phyloP scores from a whole-genome alignment of 2,888 invertebrate genomes.

The Agrilus mali region DNA sequence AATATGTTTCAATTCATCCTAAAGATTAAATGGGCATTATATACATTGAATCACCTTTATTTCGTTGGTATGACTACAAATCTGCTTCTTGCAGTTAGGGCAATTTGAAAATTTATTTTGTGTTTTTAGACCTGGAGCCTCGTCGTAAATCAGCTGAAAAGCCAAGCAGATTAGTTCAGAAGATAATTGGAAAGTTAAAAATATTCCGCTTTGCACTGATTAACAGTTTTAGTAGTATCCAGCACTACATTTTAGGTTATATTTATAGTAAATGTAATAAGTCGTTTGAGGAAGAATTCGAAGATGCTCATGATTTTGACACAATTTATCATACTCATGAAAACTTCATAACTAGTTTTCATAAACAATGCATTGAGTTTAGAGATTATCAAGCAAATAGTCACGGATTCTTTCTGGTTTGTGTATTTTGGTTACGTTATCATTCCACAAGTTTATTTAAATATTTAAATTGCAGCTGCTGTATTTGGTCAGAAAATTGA shows the following conservation, averaged over 20 bases:
- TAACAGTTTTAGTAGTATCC: constrained; percentile 25
- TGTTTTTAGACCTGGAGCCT: constrained; percentile 21
- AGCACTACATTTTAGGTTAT: constrained; percentile 29
- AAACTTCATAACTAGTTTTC: constrained; percentile 24
- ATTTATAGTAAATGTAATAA: constrained; percentile 20
- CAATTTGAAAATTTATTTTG: neutral
- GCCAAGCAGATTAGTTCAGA: constrained; percentile 5
- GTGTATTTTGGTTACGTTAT: constrained; percentile 7
- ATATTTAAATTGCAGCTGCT: constrained; percentile 22
- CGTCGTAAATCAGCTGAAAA: constrained; percentile 8
- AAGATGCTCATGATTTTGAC: constrained; percentile 26
- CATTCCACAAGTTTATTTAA: constrained; percentile 1
- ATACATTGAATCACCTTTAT: constrained; percentile 25
- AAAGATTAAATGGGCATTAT: constrained; percentile 30
- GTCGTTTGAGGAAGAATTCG: constrained; percentile 26
- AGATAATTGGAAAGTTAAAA: constrained; percentile 15
- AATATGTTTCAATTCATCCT: constrained; percentile 28
- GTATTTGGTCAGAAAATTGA: constrained; percentile 22
- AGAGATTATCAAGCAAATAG: constrained; percentile 17
- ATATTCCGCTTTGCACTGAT: constrained; percentile 24
- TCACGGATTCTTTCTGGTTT: constrained; percentile 23
- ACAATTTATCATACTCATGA: constrained; percentile 24
- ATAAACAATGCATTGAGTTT: constrained; percentile 16
- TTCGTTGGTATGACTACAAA: constrained; percentile 27
- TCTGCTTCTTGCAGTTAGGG: no score